These are phyloP conservation scores for Rhynchophorus ferrugineus DNA, from an alignment of 1,140 invertebrate genomes.

Conservation along the genomic window DNA sequence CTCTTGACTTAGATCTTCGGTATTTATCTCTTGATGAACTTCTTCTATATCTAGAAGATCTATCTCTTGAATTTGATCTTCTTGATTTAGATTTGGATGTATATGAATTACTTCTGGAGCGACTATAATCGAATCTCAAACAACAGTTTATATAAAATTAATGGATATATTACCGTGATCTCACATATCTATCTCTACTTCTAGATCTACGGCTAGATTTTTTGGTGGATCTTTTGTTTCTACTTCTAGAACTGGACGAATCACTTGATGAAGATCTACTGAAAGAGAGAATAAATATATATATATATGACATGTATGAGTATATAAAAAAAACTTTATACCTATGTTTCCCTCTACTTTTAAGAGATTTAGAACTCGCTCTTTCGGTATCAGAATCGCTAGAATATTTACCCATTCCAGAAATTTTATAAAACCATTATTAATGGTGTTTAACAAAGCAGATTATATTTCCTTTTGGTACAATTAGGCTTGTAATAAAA, in stretches of 20 bases:
- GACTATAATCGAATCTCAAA: constrained; percentile 5
- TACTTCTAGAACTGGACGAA: constrained; percentile 29
- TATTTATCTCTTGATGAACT: constrained; percentile 11
- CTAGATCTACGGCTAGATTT: constrained; percentile 22
- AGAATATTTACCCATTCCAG: constrained; percentile 36
- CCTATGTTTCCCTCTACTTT: constrained; percentile 31
- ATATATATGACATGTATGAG: constrained; percentile 7
- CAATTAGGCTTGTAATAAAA: too few relatives aligned
- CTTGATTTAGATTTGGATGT: constrained; percentile 25
- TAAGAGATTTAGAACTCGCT: constrained; percentile 27
- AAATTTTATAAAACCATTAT: too few relatives aligned
- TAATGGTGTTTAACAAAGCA: too few relatives aligned
- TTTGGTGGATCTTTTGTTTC: constrained; percentile 22
- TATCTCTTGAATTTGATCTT: constrained; percentile 24
- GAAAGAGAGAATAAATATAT: constrained; percentile 13
- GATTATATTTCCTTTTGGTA: too few relatives aligned
- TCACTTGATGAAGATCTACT: constrained; percentile 32
- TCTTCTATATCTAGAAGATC: constrained; percentile 19
- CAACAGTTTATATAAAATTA: not conserved
- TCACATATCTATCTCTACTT: constrained; percentile 16
- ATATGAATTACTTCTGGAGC: constrained; percentile 22
- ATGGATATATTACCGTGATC: constrained; percentile 8
- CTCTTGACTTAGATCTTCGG: constrained; percentile 25
- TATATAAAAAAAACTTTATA: constrained; percentile 21
- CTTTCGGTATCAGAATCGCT: constrained; percentile 36